Evolutionary conservation across 1,140 invertebrate genomes (phyloP), one percentile per base, ranked within the genome.

Genomic region (Neodiprion lecontei): DNA sequence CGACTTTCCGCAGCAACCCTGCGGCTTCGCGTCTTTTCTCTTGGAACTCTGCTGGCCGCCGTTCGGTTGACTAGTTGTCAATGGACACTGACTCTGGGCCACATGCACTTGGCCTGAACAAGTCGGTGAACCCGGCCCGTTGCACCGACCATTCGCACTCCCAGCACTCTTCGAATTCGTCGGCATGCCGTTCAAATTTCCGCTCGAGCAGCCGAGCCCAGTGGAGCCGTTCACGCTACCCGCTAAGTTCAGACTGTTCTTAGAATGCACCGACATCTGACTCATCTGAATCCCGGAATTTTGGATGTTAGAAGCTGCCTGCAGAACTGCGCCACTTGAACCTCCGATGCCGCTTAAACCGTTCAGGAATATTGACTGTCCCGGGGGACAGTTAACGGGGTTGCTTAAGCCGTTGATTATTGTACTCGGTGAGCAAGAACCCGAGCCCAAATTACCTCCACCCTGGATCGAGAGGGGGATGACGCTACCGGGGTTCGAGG

Each of bases 361-460:
- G 40, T 82, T 87, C 8, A 83, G 12, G n/a, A 79, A 84, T 9
- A 78, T 81, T 47, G 75, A 74, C 47, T 84, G 82, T 9, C 74
- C 14, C 50, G 81, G 74, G 1, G 79, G 40, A n/a, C 76, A 40
- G 48, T 74, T 73, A n/a, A 23, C 67, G 53, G 77, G 82, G 69
- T 76, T 81, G 21, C 49, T 76, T 10, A 72, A 78, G 47, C 65
- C 77, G 47, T 83, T 85, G 3, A 80, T 76, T 10, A 78, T 78
- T 12, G 81, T 72, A 70, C 72, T 75, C 70, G 79, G 83, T 9
- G 83, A 70, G 40, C 75, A 80, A 8, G 75, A 78, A 17, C 85
- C 85, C 7, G 86, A 86, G 71, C 85, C 88, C 69, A 87, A 89
- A 69, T 87, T 88, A 66, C 88, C 89, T 0, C 85, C 86, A 67